Evolutionary conservation across 2,797 vertebrate species (phyloP), one percentile per base, ranked within the genome.

Genomic region (Molothrus ater): DNA sequence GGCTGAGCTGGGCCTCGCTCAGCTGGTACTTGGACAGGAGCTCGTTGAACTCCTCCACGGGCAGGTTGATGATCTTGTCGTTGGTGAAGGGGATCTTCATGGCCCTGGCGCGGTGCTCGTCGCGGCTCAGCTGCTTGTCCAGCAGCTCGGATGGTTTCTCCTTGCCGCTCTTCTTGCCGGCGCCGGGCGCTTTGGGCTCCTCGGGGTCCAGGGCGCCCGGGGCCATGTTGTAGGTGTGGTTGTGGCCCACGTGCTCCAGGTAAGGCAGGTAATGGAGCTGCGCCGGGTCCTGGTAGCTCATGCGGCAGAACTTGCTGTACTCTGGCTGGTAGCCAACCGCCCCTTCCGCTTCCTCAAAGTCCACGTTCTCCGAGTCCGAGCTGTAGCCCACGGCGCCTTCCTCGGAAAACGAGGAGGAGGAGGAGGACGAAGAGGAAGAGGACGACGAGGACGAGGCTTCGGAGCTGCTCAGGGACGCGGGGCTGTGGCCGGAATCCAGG

Each of bases 1-100:
- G 98, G 73, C 99, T 98, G 5, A 99, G 98, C 97, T 99, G 99
- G 8, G 98, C 98, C 94, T 99, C 99, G 3, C 98, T 99, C 81
- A 99, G 98, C 96, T 99, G 99, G 97, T 99, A 98, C 94, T 99
- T 99, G 97, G 99, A 98, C 10, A 99, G 98, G 13, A 99, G 99
- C 97, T 99, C 99, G 47, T 99, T 99, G 97, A 99, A 99, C 97
- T 99, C 99, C 86, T 99, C 99, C 26, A 99, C 99, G 0, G 99
- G 99, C 91, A 99, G 98, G 98, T 99, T 99, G 96, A 99, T 99
- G 97, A 99, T 99, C 95, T 99, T 99, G 6, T 99, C 99, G 13
- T 99, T 99, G 97, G 99, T 98, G 97, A 99, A 99, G 10, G 99
- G 99, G 92, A 99, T 99, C 95, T 99, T 99, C 99, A 99, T 99